phyloP scores from a whole-genome alignment of 2,797 vertebrate species.

The Allobates femoralis region DNA sequence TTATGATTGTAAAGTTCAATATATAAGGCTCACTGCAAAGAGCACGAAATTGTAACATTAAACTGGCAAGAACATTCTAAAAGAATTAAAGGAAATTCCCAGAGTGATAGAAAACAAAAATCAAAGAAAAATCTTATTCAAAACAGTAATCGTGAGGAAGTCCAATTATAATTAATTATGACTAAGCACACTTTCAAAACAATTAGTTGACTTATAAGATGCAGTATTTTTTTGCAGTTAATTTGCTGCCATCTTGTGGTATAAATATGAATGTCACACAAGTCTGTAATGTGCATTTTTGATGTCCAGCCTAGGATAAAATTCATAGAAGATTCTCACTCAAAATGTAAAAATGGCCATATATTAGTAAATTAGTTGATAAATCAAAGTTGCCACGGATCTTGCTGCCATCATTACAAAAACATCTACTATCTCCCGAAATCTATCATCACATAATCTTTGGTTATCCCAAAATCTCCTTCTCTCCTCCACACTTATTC shows the following conservation, averaged over 20 bases:
- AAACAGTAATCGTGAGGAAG: neutral
- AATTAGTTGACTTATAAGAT: neutral
- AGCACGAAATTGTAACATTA: neutral
- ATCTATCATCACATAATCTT: too few relatives aligned
- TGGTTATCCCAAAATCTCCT: too few relatives aligned
- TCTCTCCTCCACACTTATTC: too few relatives aligned
- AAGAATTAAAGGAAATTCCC: neutral
- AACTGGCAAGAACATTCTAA: neutral
- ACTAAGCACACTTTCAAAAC: neutral
- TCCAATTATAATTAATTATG: neutral
- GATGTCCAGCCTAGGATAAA: neutral
- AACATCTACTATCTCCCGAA: too few relatives aligned
- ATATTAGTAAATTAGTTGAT: neutral
- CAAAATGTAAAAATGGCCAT: neutral
- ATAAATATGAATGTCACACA: neutral
- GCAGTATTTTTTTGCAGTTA: neutral
- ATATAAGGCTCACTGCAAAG: neutral
- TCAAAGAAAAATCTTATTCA: neutral
- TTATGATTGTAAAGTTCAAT: too few relatives aligned
- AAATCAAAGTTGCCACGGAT: neutral
- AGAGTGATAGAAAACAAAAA: neutral
- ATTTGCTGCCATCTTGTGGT: conserved; percentile 18
- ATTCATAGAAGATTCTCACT: neutral
- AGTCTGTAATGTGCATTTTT: neutral
- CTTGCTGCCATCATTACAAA: too few relatives aligned